Conservation (phyloP, 2,797 vertebrate species). For the Typhlichthys eigenmanni region DNA sequence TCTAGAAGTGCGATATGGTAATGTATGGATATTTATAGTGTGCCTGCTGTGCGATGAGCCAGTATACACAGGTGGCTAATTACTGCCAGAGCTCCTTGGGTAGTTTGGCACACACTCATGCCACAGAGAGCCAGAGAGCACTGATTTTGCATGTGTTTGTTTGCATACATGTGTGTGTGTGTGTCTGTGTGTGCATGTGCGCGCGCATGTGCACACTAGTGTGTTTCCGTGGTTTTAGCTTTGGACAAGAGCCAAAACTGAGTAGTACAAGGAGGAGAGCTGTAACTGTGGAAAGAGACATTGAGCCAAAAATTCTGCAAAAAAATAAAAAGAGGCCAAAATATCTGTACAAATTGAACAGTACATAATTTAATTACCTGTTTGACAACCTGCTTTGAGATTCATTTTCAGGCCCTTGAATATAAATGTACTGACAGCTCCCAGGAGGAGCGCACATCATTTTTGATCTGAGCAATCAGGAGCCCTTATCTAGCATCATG, state of each 20-base stretch:
- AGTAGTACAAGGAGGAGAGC: constrained; percentile 55
- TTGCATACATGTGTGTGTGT: not conserved
- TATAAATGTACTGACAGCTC: constrained; percentile 27
- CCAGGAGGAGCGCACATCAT: constrained; percentile 15
- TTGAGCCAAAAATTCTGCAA: constrained; percentile 52
- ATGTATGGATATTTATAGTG: constrained; percentile 73
- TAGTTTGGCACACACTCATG: constrained; percentile 66
- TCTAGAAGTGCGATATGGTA: constrained; percentile 41
- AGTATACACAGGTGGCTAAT: constrained; percentile 75
- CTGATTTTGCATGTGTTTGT: constrained; percentile 3
- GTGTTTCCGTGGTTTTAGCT: constrained; percentile 46
- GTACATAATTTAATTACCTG: constrained; percentile 70
- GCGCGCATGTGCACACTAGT: constrained; percentile 22
- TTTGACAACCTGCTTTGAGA: constrained; percentile 67
- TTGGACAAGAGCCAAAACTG: constrained; percentile 64
- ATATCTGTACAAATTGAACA: constrained; percentile 59
- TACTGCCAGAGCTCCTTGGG: constrained; percentile 66
- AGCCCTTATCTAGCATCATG: constrained; percentile 40
- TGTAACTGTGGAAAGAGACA: constrained; percentile 46
- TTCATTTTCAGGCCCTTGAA: constrained; percentile 50
- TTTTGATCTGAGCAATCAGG: constrained; percentile 25
- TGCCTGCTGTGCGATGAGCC: constrained; percentile 54
- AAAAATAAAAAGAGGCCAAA: constrained; percentile 48
- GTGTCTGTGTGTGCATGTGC: constrained; percentile 18
- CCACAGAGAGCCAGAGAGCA: constrained; percentile 35